phyloP scores from a whole-genome alignment of 2,113 vertebrate species.

The Oxyura jamaicensis region DNA sequence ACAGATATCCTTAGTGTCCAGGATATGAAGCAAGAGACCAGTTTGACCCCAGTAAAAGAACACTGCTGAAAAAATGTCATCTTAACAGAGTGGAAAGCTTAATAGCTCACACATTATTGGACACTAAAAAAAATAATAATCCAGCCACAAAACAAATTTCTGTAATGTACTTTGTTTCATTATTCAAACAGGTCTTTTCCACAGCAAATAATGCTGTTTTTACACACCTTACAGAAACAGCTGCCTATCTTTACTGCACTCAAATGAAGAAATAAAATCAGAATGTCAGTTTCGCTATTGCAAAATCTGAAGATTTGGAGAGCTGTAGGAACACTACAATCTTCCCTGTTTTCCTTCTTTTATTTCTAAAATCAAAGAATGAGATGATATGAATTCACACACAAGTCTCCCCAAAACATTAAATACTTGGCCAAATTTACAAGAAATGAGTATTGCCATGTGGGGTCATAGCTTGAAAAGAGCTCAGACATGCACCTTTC shows the following conservation, averaged over 20 bases:
- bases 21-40: neutral
- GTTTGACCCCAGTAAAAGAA: neutral
- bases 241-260: neutral
- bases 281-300: neutral
- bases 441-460: neutral
- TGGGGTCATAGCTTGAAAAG: neutral
- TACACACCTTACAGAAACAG: neutral
- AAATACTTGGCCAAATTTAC: neutral
- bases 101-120: neutral
- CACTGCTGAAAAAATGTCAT: neutral
- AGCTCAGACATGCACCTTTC: neutral
- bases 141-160: neutral
- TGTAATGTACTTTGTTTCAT: neutral
- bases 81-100: neutral
- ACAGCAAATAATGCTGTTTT: neutral
- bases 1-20: neutral
- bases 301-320: neutral
- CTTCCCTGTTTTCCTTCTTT: neutral
- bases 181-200: neutral
- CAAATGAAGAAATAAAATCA: neutral
- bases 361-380: neutral
- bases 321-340: neutral
- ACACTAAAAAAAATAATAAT: neutral
- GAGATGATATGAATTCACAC: neutral
- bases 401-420: neutral